phyloP scores from a whole-genome alignment of 2,797 vertebrate species.

The Crenuchus spilurus region DNA sequence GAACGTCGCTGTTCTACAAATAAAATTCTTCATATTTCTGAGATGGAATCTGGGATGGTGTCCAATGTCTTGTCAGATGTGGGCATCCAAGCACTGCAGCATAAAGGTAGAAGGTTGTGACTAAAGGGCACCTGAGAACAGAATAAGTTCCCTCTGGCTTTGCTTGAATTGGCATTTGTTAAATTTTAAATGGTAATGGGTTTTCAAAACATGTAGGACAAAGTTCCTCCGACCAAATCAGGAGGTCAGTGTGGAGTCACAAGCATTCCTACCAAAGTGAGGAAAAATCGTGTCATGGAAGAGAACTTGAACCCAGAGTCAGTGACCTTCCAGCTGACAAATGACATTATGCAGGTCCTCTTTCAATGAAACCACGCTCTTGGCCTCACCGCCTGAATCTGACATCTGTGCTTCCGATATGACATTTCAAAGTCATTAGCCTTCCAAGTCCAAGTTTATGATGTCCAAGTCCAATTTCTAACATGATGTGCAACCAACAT shows the following conservation, averaged over 20 bases:
- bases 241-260: neutral
- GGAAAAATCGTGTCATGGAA: neutral
- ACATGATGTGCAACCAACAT: conserved; percentile 3
- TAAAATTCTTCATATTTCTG: neutral
- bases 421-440: conserved; percentile 31
- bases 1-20: neutral
- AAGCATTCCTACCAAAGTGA: neutral
- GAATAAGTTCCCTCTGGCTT: neutral
- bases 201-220: neutral
- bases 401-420: neutral
- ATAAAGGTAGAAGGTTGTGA: neutral
- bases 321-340: neutral
- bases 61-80: neutral
- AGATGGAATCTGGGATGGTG: neutral
- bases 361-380: neutral
- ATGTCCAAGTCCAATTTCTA: too few relatives aligned
- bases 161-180: neutral
- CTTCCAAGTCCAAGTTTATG: neutral
- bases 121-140: neutral
- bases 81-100: neutral
- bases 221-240: neutral
- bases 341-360: too few relatives aligned
- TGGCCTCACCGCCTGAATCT: neutral
- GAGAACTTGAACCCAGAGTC: neutral
- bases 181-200: neutral